Base-by-base conservation (phyloP, 1,140 invertebrate genomes). In the Eupristina koningsbergeri region DNA sequence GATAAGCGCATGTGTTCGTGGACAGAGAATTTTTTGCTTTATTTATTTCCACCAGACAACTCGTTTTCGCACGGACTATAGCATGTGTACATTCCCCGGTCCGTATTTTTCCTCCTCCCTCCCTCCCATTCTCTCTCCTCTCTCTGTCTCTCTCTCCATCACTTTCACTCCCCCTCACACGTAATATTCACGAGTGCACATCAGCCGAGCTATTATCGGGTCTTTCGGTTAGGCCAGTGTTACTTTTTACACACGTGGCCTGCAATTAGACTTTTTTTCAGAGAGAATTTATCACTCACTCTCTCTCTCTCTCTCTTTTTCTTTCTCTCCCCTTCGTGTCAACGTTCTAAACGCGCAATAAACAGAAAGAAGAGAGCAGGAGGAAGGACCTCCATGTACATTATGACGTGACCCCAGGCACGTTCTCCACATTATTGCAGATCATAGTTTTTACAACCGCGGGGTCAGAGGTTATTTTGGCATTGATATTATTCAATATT, bases 351-450 rank as follows among this genome's bases (percentile, higher is more conserved):
- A 53, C 17, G 50, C 50, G 15, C 3, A 19, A 53, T 53, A 13
- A 15, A 53, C 50, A 19, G 9, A 3, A 58, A 9, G 26, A 3
- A 13, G 26, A 58, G 9, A 3, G 26, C 26, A 26, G 53, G 22
- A 58, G 26, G 36, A 64, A 39, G 53, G 76, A 77, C 53, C 41
- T n/a, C 36, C 50, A 19, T 15, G 3, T 17, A 3, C 50, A n/a
- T 36, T 45, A 45, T 53, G 58, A 80, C 78, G 78, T 80, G 78
- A 80, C 71, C 47, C 64, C 45, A 29, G 47, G 31, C 78, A 80
- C 78, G 78, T 80, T 80, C 58, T 71, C 63, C 78, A 17, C 22
- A 58, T 45, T 26, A 58, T 26, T 22, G 3, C 22, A 22, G 5
- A 58, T 13, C 53, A 58, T 5, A 9, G 22, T 9, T 58, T 26